Evolutionary conservation across 35 echinoderm and acorn worm genomes (phyloP).

Genomic region (Eucidaris tribuloides): DNA sequence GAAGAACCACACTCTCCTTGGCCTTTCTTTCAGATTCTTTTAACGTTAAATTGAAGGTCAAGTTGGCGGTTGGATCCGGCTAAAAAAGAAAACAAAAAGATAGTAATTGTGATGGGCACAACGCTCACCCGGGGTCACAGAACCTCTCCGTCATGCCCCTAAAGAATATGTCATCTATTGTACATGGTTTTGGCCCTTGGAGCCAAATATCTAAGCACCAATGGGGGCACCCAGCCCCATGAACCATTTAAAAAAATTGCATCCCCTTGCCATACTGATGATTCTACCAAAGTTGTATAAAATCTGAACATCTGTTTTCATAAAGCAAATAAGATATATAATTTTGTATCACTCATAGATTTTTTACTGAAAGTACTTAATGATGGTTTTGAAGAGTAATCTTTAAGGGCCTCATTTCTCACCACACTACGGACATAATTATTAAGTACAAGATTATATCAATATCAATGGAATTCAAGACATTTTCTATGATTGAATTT

Average conservation of each 20-base stretch:
- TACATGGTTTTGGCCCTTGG: no score
- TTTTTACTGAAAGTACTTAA: no score
- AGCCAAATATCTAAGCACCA: not conserved
- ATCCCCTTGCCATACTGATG: not conserved
- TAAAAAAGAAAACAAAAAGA: conserved; percentile 28
- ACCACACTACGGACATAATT: no score
- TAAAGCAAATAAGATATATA: not conserved
- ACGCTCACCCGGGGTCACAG: not conserved
- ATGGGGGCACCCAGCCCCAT: not conserved
- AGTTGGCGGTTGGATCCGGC: conserved; percentile 80
- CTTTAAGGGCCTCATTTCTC: no score
- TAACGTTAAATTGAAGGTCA: conserved; percentile 77
- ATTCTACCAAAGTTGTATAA: no score
- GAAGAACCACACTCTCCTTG: conserved; percentile 66
- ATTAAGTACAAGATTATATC: no score
- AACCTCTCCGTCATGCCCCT: not conserved
- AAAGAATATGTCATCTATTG: no score
- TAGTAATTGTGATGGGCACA: not conserved
- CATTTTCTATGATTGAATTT: no score
- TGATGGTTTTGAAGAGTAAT: no score
- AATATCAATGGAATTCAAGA: no score
- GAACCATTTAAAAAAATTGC: not conserved
- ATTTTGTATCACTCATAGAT: not conserved
- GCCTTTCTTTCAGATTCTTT: conserved; percentile 70
- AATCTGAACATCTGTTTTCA: not conserved